Evolutionary conservation across 2,888 invertebrate genomes (phyloP), one percentile per base, ranked within the genome.

Genomic region (Didymodactylos carnosus): DNA sequence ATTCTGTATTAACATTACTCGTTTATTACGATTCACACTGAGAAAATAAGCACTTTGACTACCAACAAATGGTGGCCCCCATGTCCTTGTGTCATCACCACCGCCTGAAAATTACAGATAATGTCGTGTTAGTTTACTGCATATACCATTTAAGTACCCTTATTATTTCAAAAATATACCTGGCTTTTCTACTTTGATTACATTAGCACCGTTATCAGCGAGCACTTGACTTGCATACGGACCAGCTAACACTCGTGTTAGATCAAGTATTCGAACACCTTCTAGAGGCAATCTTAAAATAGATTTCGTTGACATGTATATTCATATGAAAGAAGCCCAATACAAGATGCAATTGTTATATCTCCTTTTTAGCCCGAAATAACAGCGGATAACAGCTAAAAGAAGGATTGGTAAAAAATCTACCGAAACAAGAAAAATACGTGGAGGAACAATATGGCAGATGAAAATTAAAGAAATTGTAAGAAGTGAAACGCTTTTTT

Each of bases 161-260:
- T n/a, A n/a, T n/a, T n/a, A n/a, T n/a, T n/a, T n/a, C n/a, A n/a
- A n/a, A n/a, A n/a, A 39, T 14, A 16, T 39, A 70, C 84, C 88
- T 0, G 92, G 90, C 78, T 88, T 88, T 82, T 97, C 95, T 49
- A 97, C 88, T 87, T 95, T 94, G 70, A 92, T 88, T 1, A 95
- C 87, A 80, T 93, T 91, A 0, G 94, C 94, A 0, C 94, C 94
- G 76, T 94, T 85, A 84, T 95, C 94, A 2, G 91, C 90, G 29
- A 97, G 85, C 73, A 92, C 87, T 94, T 94, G 93, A 0, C 94
- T 90, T 81, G 94, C 94, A 81, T 89, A 91, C 0, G 95, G 95
- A 62, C 62, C 40, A 35, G 16, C 40, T 25, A 46, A 46, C 51
- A 75, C n/a, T 39, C 79, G 77, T 39, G 77, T 78, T 19, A 80